Evolutionary conservation across 1,140 invertebrate species (phyloP), one percentile per base, ranked within the genome.

Genomic region (Pararge aegeria): DNA sequence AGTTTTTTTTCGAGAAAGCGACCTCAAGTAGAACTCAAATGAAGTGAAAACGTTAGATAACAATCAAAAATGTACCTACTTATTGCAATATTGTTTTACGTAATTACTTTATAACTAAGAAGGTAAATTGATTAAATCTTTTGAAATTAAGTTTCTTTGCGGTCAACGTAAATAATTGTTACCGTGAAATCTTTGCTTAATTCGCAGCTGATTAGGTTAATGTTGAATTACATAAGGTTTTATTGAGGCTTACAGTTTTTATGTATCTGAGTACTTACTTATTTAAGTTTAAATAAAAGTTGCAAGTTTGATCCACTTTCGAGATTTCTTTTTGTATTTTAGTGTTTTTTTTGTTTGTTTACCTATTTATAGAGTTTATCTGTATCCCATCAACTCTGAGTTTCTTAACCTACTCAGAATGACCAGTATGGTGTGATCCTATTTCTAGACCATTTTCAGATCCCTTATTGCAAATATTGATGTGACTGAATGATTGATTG

Each of bases 121-220:
- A n/a, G n/a, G 0, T 27, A 10, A 46, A 46, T 46, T 46, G 44
- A 46, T 46, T 46, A 21, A 21, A 46, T 46, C 18, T 46, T 46
- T 20, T 21, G 18, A 46, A 46, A 46, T 46, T 46, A 46, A 20
- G 20, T 12, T 34, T 46, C 18, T 18, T 16, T 12, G 21, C 44
- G 44, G 21, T 46, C 44, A 21, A 18, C 10, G n/a, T 10, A 30
- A 30, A 12, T 34, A 34, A 34, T 46, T 46, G 44, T 20, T 46
- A 1, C 12, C 20, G 20, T 46, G 44, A 46, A 46, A 46, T 12
- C 44, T 21, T 46, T 46, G 21, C 21, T 46, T 42, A 46, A 21
- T 46, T 46, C 44, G 20, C 44, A 24, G 44, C 44, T 46, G 44
- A 46, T 46, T 46, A 46, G 20, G 18, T 46, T 20, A 24, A 24